Conservation (phyloP, 2,888 invertebrate species). For the Drosophila kanekoi region DNA sequence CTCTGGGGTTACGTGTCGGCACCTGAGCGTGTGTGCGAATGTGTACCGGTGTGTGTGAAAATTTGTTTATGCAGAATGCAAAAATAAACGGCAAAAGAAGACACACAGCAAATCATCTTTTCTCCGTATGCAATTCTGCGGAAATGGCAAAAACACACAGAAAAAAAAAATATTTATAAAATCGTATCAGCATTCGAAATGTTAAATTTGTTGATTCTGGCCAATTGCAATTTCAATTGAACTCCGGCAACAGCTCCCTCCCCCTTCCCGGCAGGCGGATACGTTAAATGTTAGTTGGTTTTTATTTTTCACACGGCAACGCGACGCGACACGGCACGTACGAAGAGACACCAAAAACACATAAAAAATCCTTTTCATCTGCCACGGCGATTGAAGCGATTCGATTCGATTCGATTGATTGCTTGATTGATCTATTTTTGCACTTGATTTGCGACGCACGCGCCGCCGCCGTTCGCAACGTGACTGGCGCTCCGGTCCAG, state of each 20-base stretch:
- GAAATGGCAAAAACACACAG: constrained; percentile 51
- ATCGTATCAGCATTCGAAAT: constrained; percentile 67
- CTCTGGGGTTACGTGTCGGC: constrained; percentile 15
- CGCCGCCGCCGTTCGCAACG: constrained; percentile 68
- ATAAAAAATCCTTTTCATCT: constrained; percentile 55
- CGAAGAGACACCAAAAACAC: constrained; percentile 9
- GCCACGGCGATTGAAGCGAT: constrained; percentile 64
- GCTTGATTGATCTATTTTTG: constrained; percentile 82
- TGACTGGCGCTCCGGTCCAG: constrained; percentile 73
- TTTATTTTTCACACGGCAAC: constrained; percentile 21
- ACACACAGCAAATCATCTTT: constrained; percentile 51
- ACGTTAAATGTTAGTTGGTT: constrained; percentile 20
- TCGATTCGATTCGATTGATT: constrained; percentile 81
- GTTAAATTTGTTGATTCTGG: constrained; percentile 57
- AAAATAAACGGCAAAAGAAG: constrained; percentile 38
- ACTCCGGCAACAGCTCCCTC: constrained; percentile 24
- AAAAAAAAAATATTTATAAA: constrained; percentile 26
- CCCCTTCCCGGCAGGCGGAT: not conserved
- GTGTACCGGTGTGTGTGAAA: constrained; percentile 54
- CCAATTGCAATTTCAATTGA: constrained; percentile 53
- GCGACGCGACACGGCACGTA: constrained; percentile 48
- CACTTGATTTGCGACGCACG: constrained; percentile 83
- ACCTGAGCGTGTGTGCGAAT: constrained; percentile 8
- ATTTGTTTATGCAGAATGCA: constrained; percentile 64
- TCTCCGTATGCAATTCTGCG: constrained; percentile 61